Conservation (phyloP, 2,113 vertebrate species). For the Gnathonemus longibarbis region DNA sequence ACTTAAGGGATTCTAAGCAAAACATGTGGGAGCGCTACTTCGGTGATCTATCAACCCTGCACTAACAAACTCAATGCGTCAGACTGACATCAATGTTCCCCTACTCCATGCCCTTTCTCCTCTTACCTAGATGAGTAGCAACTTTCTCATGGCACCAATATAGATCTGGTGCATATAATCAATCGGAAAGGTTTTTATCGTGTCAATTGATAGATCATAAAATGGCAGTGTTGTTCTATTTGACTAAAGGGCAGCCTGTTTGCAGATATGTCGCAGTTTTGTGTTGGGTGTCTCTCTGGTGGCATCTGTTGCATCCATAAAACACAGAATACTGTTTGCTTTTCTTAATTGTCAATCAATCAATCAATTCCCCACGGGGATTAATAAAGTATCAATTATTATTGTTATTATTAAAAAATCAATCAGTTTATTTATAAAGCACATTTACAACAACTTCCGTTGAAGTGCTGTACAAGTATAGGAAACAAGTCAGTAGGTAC, state of each 20-base stretch:
- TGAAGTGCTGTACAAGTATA: too few relatives aligned
- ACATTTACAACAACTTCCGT: too few relatives aligned
- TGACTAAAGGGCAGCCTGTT: neutral
- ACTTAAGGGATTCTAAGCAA: neutral
- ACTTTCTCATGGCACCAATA: neutral
- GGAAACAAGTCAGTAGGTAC: too few relatives aligned
- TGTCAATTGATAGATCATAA: neutral
- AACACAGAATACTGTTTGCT: neutral
- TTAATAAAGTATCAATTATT: too few relatives aligned
- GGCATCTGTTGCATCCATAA: neutral
- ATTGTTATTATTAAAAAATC: too few relatives aligned
- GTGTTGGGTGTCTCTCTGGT: neutral
- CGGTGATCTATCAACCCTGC: neutral
- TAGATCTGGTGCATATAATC: neutral
- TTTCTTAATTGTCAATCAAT: neutral
- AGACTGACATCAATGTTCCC: neutral
- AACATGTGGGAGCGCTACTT: neutral
- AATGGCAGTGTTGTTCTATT: neutral
- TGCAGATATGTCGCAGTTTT: neutral
- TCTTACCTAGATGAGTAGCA: neutral
- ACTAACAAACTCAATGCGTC: neutral
- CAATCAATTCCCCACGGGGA: too few relatives aligned
- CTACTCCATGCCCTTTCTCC: neutral
- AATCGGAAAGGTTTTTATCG: neutral
- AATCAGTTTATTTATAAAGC: too few relatives aligned